phyloP scores from a whole-genome alignment of 2,113 vertebrate species.

The Eleginops maclovinus region DNA sequence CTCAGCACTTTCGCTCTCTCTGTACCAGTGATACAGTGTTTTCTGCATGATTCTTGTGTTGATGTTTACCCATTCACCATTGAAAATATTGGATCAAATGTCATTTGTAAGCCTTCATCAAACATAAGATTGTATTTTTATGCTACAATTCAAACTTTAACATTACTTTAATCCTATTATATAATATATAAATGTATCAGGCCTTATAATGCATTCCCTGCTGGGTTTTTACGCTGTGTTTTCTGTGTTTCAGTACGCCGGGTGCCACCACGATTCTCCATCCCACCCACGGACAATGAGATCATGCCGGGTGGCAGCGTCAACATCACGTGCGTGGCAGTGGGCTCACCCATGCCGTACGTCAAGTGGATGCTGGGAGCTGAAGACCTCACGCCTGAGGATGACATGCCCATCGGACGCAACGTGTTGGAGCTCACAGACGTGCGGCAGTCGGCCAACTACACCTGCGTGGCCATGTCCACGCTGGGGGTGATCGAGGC shows the following conservation, averaged over 20 bases:
- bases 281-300: constrained; percentile 98
- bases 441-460: constrained; percentile 98
- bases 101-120: constrained; percentile 48
- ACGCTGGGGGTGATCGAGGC: constrained; percentile 99
- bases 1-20: constrained; percentile 84
- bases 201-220: constrained; percentile 17
- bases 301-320: constrained; percentile 99
- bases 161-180: not conserved
- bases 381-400: constrained; percentile 97
- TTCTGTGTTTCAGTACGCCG: constrained; percentile 92
- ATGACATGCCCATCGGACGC: constrained; percentile 99
- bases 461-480: constrained; percentile 99
- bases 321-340: constrained; percentile 98
- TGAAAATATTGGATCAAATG: constrained; percentile 80
- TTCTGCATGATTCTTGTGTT: constrained; percentile 90
- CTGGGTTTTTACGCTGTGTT: constrained; percentile 58
- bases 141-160: not conserved
- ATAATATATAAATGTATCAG: not conserved
- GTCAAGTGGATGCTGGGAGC: constrained; percentile 99
- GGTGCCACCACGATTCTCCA: constrained; percentile 97
- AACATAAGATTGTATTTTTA: not conserved
- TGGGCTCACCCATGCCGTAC: constrained; percentile 99
- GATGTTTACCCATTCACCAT: constrained; percentile 82
- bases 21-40: constrained; percentile 71
- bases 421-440: constrained; percentile 99